Evolutionary conservation across 2,888 invertebrate species (phyloP), one percentile per base, ranked within the genome.

Genomic region (Pachycephus smyrnensis): DNA sequence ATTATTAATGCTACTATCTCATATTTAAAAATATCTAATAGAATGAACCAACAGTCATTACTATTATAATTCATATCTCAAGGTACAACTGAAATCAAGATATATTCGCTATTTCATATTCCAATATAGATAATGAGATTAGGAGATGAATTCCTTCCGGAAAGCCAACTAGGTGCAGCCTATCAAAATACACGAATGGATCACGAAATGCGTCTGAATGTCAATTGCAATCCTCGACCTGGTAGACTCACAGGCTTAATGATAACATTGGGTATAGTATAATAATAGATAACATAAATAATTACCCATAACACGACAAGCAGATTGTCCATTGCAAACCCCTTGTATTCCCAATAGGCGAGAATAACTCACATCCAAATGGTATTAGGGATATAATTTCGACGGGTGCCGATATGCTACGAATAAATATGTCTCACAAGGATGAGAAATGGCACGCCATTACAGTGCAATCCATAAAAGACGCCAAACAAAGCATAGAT

Each of bases 161-260:
- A 83, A 11, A 76, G 82, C 75, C 86, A 87, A 77, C 33, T 84
- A 68, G 77, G 78, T n/a, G 86, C 86, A 31, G 84, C 83, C 15
- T 84, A 81, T 82, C 84, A 85, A 75, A 82, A 68, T 32, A 84
- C 84, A 30, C 77, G 79, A 73, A 84, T 86, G 36, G 83, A 87
- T 79, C 82, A 86, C 31, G 81, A 77, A 73, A 80, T 81, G 80
- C 80, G 77, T 75, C 82, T 87, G 33, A 82, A 86, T 73, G 80
- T 86, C 68, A 83, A 85, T 79, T 84, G 84, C 37, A 77, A 73
- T 30, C 82, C 84, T 71, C 84, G 81, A 79, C 33, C 82, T 68
- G 92, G 93, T 83, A 90, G 93, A 76, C 90, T 94, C 4, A 94
- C 94, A 0, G 92, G 93, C 82, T 93, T 95, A 76, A 92, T 94